Percentiles rank a stretch among this genome's conserved stretches.
Conservation (phyloP, 2,888 invertebrate genomes). For the Orchesellides sinensis region DNA sequence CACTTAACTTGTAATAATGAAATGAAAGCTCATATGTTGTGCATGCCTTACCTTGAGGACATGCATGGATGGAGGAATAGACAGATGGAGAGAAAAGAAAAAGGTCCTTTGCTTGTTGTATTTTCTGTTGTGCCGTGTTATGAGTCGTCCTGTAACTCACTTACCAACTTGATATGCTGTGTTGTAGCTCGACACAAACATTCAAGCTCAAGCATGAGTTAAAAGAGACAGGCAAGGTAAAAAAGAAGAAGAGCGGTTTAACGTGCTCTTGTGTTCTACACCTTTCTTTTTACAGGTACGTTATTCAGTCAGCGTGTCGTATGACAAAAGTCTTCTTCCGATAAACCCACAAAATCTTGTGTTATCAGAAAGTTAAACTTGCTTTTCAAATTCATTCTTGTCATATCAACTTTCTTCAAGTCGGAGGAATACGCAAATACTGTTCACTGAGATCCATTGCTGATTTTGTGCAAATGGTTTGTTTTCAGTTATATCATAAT, state of each 20-base stretch:
- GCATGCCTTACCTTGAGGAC: slow-evolving; percentile 26
- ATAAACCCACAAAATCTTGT: too few species aligned
- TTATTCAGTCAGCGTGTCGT: too few species aligned
- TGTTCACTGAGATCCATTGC: too few species aligned
- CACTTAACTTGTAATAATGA: slow-evolving; percentile 23
- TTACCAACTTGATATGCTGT: slow-evolving; percentile 37
- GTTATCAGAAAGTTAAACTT: too few species aligned
- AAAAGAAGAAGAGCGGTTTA: slow-evolving; percentile 53
- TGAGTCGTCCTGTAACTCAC: slow-evolving; percentile 38
- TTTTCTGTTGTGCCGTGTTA: slow-evolving; percentile 17
- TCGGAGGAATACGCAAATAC: too few species aligned
- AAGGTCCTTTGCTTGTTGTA: slow-evolving; percentile 24
- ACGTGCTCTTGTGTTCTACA: slow-evolving; percentile 36
- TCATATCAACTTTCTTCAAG: too few species aligned
- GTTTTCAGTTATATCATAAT: too few species aligned
- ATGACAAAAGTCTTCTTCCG: too few species aligned
- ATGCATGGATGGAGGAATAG: slow-evolving; percentile 39
- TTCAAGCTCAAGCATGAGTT: slow-evolving; percentile 18
- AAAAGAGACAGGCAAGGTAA: slow-evolving; percentile 14
- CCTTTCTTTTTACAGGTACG: slow-evolving; percentile 27
- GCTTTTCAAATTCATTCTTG: too few species aligned
- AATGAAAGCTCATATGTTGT: slow-evolving; percentile 52
- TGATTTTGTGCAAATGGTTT: too few species aligned
- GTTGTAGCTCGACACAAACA: slow-evolving; percentile 27
- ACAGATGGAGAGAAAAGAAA: slow-evolving; percentile 41